These are phyloP conservation scores for Dicyrtomina minuta DNA, from an alignment of 2,888 invertebrate species.

Conservation along the genomic window DNA sequence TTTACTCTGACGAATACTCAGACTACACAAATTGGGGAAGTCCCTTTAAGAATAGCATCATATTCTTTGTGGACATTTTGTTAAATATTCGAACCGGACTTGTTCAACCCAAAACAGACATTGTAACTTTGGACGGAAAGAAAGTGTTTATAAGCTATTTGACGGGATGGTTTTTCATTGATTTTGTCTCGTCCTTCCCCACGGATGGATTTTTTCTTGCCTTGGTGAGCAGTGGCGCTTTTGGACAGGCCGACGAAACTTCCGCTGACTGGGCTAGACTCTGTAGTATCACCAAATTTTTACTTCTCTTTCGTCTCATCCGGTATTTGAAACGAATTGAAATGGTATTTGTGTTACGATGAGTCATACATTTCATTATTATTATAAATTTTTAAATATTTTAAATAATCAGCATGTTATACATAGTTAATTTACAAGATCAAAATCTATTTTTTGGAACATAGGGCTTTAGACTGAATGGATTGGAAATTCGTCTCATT, in stretches of 20 bases:
- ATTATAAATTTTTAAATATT: no score
- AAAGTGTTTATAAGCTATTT: constrained; percentile 14
- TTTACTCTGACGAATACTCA: constrained; percentile 8
- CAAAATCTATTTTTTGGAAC: constrained; percentile 4
- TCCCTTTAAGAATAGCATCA: not conserved
- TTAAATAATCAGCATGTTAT: no score
- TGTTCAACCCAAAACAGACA: constrained; percentile 13
- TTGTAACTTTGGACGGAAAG: constrained; percentile 20
- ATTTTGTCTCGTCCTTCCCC: constrained; percentile 30
- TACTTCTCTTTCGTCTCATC: constrained; percentile 15
- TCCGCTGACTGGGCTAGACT: not conserved
- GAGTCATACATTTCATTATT: no score
- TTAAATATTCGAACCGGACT: constrained; percentile 31
- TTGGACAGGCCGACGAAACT: not conserved
- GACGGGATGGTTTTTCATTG: constrained; percentile 30
- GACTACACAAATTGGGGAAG: not conserved
- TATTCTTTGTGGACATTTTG: constrained; percentile 30
- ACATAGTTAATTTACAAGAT: no score
- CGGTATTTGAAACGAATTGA: constrained; percentile 19
- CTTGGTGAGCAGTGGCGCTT: not conserved
- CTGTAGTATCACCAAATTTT: not conserved
- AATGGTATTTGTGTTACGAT: constrained; percentile 6
- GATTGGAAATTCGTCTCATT: constrained; percentile 29
- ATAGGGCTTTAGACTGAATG: constrained; percentile 19
- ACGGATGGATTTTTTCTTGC: constrained; percentile 9